Base-by-base conservation (phyloP, 2,797 vertebrate species). In the Rhyacichthys aspro region DNA sequence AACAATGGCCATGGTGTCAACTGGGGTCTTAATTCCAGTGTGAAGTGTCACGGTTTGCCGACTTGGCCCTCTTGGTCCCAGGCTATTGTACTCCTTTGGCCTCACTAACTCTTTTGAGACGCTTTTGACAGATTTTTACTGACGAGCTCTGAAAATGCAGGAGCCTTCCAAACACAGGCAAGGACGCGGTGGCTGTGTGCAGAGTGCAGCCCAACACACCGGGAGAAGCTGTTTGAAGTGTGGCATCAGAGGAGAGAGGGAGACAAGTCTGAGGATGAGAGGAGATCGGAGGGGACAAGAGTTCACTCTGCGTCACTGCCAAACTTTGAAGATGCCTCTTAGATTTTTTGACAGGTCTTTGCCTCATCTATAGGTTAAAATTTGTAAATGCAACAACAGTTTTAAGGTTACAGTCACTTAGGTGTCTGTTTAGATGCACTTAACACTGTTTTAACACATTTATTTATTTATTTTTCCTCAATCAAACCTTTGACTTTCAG, bases 41-140 rank as follows among this genome's bases (percentile, higher is more conserved):
- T 78, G 66, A 64, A 56, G 65, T 56, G 34, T 76, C 59, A 59
- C 43, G 50, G 59, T 8, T 70, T 68, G 11, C 12, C 39, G 10
- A 66, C 67, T 63, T 74, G 78, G 60, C 62, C 74, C 79, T 65
- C 54, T 43, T 49, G 57, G 50, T 78, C 72, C 39, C 39, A 60
- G 63, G 58, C 36, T 57, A 72, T 84, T 79, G 71, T 78, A 63
- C 69, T 80, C 55, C 66, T 69, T 42, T 65, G 66, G 74, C 74
- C 55, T 41, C 69, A 72, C 49, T 72, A 72, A 73, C 65, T 80
- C 66, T 8, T 6, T 66, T 78, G 69, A 83, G 77, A 45, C 74
- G 11, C 74, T 66, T 84, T 58, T 86, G 86, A 87, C 72, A 72
- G 70, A 87, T 88, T 76, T 82, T 76, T 76, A 41, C 77, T 72